Conservation (phyloP, 2,113 vertebrate genomes). For the Hiodon tergisus region DNA sequence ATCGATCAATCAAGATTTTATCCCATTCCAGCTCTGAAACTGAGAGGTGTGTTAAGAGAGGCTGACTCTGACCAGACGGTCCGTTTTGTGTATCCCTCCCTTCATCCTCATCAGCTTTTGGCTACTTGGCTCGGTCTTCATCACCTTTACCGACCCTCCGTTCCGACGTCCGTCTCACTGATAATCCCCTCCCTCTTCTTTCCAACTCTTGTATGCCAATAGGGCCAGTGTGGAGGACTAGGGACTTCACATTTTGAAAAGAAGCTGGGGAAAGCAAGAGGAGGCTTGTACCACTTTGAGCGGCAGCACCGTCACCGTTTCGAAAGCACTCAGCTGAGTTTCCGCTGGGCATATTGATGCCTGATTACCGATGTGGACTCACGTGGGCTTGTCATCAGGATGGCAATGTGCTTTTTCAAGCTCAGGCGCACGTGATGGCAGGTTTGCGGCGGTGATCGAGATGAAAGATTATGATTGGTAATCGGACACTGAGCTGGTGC, state of each 20-base stretch:
- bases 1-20: too few relatives aligned
- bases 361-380: too few relatives aligned
- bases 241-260: not conserved
- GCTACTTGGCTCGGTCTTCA: slow-evolving; percentile 38
- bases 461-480: slow-evolving; percentile 45
- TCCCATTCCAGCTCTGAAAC: not conserved
- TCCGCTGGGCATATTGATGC: too few relatives aligned
- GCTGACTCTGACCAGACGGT: not conserved
- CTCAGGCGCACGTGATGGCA: too few relatives aligned
- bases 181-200: slow-evolving; percentile 27
- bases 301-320: too few relatives aligned
- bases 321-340: too few relatives aligned
- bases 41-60: slow-evolving; percentile 2
- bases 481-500: slow-evolving; percentile 53
- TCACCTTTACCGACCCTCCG: slow-evolving; percentile 6
- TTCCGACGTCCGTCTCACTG: not conserved
- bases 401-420: too few relatives aligned
- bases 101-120: slow-evolving; percentile 16
- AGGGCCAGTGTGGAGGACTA: not conserved
- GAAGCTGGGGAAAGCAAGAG: not conserved
- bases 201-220: slow-evolving; percentile 45
- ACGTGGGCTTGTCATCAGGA: too few relatives aligned
- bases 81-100: slow-evolving; percentile 7
- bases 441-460: too few relatives aligned
- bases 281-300: not conserved